Base-by-base conservation (phyloP, 30 jellyfish, hydroid and myxozoan genomes). In the Hydractinia echinata region DNA sequence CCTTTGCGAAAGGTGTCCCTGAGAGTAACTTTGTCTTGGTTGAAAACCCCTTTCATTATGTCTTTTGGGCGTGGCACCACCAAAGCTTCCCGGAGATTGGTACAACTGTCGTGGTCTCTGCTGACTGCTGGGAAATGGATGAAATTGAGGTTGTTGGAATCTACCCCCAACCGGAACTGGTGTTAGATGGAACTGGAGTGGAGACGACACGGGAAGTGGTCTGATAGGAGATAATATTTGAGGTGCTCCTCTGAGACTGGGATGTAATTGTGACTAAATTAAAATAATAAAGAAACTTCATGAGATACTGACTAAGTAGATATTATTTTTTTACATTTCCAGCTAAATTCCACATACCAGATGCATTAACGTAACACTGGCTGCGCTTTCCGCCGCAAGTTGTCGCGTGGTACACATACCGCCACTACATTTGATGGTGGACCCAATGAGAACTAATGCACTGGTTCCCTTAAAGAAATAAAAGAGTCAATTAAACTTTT, bases 361-460 rank as follows among this genome's bases (percentile, higher is more conserved):
- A 11, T 30, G 53, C 13, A 10, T 10, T 13, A 68, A 49, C n/a
- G 79, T 49, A 68, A 68, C 21, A 10, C 50, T 30, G 39, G 79
- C 79, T 11, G 50, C 79, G 79, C 3, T 68, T 30, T 68, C 79
- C 39, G 50, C 50, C 15, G 79, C 79, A 11, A 11, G 79, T 30
- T 68, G 79, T 68, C 21, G 79, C n/a, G 39, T 68, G 53, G 53
- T 13, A 68, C 79, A 68, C 15, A 68, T 30, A 15, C 21, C 15
- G n/a, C 79, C 79, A 20, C 79, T 68, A 30, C 14, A 11, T 11
- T 30, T n/a, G 53, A 68, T 15, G 13, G 50, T 11, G n/a, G 79
- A 1, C 13, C 50, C 50, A 11, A 68, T 11, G 15, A 15, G 51
- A n/a, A 68, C 50, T 10, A 68, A 15, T 68, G 79, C 79, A 10